These are phyloP conservation scores for Gnatocerus cornutus DNA, from an alignment of 2,888 invertebrate species.

Conservation along the genomic window DNA sequence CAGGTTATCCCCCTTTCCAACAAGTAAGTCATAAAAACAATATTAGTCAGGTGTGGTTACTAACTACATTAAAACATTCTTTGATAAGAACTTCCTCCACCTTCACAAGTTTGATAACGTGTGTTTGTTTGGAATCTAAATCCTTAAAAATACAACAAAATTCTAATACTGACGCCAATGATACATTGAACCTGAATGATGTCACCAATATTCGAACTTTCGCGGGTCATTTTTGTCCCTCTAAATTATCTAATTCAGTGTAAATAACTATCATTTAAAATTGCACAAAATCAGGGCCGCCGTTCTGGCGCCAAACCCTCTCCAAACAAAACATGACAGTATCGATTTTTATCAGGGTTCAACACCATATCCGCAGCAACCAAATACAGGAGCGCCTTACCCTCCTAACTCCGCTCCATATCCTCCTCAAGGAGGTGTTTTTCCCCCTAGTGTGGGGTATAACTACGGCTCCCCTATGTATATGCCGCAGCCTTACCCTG, in stretches of 20 bases:
- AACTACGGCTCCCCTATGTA: constrained; percentile 67
- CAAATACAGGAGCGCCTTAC: constrained; percentile 65
- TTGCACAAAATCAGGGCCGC: not conserved
- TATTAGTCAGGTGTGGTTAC: not conserved
- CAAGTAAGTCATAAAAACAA: constrained; percentile 60
- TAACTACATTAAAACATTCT: not conserved
- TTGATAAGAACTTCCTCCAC: too few species aligned
- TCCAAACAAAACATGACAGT: too few species aligned
- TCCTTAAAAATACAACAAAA: too few species aligned
- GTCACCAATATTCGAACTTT: too few species aligned
- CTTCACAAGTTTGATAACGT: too few species aligned
- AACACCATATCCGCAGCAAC: constrained; percentile 61
- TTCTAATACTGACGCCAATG: too few species aligned
- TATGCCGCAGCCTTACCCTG: constrained; percentile 70
- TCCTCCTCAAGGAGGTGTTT: constrained; percentile 61
- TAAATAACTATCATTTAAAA: too few species aligned
- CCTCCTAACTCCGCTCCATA: constrained; percentile 65
- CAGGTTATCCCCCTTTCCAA: constrained; percentile 66
- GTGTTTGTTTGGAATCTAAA: too few species aligned
- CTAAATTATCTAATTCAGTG: too few species aligned
- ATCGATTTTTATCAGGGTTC: constrained; percentile 55
- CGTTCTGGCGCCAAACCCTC: constrained; percentile 5
- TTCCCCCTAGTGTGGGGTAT: constrained; percentile 73
- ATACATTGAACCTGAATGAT: too few species aligned
- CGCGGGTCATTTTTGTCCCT: too few species aligned